These are phyloP conservation scores for Rhyacichthys aspro DNA, from an alignment of 2,797 vertebrate species.

Conservation along the genomic window DNA sequence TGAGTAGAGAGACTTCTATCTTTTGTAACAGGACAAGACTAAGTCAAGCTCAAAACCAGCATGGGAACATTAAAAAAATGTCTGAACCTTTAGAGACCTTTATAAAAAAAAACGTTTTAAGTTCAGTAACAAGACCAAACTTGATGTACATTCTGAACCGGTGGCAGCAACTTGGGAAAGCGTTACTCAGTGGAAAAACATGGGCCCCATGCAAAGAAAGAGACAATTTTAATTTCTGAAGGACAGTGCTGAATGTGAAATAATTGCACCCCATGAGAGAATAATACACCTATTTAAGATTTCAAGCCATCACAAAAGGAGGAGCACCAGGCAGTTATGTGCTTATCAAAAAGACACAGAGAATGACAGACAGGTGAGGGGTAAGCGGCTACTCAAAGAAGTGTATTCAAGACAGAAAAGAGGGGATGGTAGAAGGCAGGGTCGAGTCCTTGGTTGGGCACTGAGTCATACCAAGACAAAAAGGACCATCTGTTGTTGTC, in stretches of 20 bases:
- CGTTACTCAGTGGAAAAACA: not conserved
- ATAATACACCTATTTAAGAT: constrained; percentile 26
- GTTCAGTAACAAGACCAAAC: too few relatives aligned
- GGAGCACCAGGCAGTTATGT: constrained; percentile 72
- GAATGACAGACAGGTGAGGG: constrained; percentile 38
- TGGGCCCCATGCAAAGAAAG: constrained; percentile 16
- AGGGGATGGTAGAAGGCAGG: constrained; percentile 29
- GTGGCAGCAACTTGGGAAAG: not conserved
- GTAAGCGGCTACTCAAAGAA: constrained; percentile 49
- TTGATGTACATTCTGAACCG: too few relatives aligned
- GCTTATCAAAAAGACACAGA: constrained; percentile 68
- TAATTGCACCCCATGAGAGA: constrained; percentile 27
- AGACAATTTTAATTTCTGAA: constrained; percentile 26
- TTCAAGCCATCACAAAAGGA: constrained; percentile 57
- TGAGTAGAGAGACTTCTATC: too few relatives aligned
- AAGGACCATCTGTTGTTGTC: constrained; percentile 18
- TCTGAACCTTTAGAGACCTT: too few relatives aligned
- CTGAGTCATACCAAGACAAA: constrained; percentile 38
- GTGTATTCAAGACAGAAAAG: constrained; percentile 35
- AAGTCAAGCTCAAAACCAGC: too few relatives aligned
- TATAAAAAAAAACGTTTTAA: too few relatives aligned
- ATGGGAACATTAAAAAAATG: too few relatives aligned
- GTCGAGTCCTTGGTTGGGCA: constrained; percentile 44
- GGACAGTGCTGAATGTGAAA: constrained; percentile 28
- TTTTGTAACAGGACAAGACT: too few relatives aligned